Base-by-base conservation (phyloP, 2,113 vertebrate species). In the Vimba vimba region DNA sequence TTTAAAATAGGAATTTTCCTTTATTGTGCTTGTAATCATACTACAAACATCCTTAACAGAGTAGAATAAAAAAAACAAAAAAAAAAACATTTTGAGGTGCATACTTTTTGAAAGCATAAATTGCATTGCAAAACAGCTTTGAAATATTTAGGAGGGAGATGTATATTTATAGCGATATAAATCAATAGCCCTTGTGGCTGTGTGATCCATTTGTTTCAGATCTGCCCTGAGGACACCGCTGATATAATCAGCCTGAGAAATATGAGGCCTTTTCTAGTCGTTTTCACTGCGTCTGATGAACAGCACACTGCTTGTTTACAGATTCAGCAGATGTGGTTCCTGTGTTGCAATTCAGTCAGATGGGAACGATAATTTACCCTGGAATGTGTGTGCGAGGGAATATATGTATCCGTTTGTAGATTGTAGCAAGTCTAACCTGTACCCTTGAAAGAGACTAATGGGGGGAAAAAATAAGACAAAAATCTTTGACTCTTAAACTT, bases 101-200 rank as follows among this genome's bases (percentile, higher is more conserved):
- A 21, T n/a, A 55, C 55, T 71, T 36, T 25, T 60, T 66, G 10
- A 25, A n/a, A 79, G 27, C 33, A 45, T 21, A 39, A 83, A 83
- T n/a, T 64, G 68, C 68, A 74, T 80, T 30, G 45, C 43, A 79
- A 69, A 88, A 68, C 80, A 84, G 82, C 81, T 84, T 86, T 81
- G 59, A 88, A 88, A 88, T 86, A 81, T 88, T 86, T 81, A 86
- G 80, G 23, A 78, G 55, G 55, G 27, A 81, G n/a, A 79, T 84
- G 83, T 82, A 75, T 85, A 86, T 88, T 88, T 88, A 88, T 86
- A 86, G 80, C 25, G 57, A 75, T 25, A 36, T 12, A 75, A 86
- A 86, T 88, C 81, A 57, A 88, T 88, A 83, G 64, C 59, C 79
- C 87, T 76, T 15, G 45, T 66, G 47, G 64, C 68, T 66, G 33